Evolutionary conservation across 1,140 invertebrate genomes (phyloP).

Genomic region (Formica selysi): DNA sequence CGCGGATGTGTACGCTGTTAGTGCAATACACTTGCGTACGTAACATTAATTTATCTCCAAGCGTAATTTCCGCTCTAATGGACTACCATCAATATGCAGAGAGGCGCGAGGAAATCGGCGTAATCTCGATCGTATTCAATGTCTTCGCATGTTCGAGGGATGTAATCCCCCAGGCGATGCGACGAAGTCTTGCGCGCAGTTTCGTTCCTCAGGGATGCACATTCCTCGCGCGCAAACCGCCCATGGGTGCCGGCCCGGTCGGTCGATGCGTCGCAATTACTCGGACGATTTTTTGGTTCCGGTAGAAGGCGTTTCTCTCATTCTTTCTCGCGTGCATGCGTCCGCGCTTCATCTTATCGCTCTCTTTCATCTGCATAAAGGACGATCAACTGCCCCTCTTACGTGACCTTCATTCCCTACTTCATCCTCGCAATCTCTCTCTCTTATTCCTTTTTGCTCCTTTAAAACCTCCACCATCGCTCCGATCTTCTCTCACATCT

Average conservation of each 20-base stretch:
- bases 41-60: slow-evolving; percentile 58
- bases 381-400: slow-evolving; percentile 60
- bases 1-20: background rate
- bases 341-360: slow-evolving; percentile 45
- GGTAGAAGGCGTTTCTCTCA: slow-evolving; percentile 56
- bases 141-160: slow-evolving; percentile 54
- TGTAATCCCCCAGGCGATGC: slow-evolving; percentile 42
- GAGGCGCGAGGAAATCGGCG: slow-evolving; percentile 29
- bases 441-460: too few species aligned
- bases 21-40: background rate
- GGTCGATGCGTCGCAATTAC: slow-evolving; percentile 60
- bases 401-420: slow-evolving; percentile 37
- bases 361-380: slow-evolving; percentile 64
- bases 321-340: slow-evolving; percentile 57
- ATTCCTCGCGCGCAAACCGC: slow-evolving; percentile 48
- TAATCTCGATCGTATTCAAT: slow-evolving; percentile 62
- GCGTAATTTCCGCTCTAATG: slow-evolving; percentile 55
- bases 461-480: background rate
- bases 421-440: too few species aligned
- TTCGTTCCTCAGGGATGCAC: slow-evolving; percentile 8
- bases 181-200: background rate
- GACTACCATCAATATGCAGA: slow-evolving; percentile 43
- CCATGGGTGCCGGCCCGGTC: slow-evolving; percentile 20
- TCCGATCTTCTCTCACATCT: background rate
- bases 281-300: slow-evolving; percentile 60